These are phyloP conservation scores for Drosophila setifemur DNA, from an alignment of 1,140 invertebrate genomes.

Conservation along the genomic window DNA sequence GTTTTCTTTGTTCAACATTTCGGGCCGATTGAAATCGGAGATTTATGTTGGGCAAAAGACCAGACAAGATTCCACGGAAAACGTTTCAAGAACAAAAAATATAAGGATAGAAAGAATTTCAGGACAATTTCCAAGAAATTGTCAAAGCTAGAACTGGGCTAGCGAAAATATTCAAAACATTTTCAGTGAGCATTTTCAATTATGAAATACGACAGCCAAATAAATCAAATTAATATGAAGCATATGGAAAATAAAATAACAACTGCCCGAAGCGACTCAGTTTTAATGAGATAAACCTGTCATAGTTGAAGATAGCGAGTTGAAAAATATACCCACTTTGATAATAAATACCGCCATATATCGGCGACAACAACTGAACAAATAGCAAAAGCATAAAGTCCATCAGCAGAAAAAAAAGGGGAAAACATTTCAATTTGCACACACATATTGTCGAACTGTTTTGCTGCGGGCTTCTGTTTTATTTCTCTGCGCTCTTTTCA, in stretches of 20 bases:
- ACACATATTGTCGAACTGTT: slow-evolving; percentile 14
- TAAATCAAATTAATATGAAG: no score
- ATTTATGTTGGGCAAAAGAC: slow-evolving; percentile 27
- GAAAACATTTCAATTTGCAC: slow-evolving; percentile 38
- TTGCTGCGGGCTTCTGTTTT: slow-evolving; percentile 40
- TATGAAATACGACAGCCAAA: no score
- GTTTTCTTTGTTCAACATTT: slow-evolving; percentile 38
- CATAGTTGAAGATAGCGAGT: not conserved
- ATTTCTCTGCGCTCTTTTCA: slow-evolving; percentile 1
- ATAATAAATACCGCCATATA: not conserved
- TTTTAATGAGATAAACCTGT: not conserved
- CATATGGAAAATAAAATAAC: no score
- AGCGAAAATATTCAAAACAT: no score
- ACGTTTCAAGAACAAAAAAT: not conserved
- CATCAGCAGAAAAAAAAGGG: not conserved
- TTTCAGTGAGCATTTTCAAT: not conserved
- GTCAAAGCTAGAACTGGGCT: no score
- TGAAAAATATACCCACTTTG: not conserved
- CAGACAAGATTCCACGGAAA: slow-evolving; percentile 17
- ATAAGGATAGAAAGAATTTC: not conserved
- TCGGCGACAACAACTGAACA: slow-evolving; percentile 24
- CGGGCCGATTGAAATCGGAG: slow-evolving; percentile 34
- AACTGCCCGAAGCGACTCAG: no score
- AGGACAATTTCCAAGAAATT: not conserved
- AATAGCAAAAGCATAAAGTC: slow-evolving; percentile 27